Conservation (phyloP, 2,113 vertebrate species). For the Rhombomys opimus region DNA sequence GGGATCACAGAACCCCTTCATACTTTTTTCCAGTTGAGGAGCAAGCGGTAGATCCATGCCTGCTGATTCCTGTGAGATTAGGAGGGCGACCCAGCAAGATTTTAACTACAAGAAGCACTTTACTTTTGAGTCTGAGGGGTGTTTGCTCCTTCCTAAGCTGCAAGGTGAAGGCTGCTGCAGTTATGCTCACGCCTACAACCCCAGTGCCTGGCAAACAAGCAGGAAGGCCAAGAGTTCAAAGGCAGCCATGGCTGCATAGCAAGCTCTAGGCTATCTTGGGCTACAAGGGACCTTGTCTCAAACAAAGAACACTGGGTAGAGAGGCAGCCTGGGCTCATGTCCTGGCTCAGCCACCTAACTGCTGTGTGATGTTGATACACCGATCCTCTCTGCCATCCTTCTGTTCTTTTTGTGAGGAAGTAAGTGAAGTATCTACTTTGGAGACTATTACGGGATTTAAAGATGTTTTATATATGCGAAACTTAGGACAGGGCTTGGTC, state of each 20-base stretch:
- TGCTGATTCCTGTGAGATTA: neutral
- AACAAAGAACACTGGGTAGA: neutral
- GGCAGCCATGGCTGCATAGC: neutral
- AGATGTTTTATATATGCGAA: neutral
- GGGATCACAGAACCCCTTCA: neutral
- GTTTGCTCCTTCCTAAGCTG: neutral
- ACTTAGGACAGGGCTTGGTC: neutral
- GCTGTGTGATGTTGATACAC: neutral
- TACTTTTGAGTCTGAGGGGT: neutral
- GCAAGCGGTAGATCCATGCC: neutral
- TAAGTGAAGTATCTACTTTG: neutral
- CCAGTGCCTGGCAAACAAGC: neutral
- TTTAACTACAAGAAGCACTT: neutral
- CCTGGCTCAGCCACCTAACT: neutral
- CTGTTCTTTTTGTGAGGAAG: neutral
- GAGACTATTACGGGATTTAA: neutral
- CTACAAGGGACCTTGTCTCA: neutral
- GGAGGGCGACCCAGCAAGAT: neutral
- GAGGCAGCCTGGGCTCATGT: neutral
- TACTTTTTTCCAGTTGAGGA: neutral
- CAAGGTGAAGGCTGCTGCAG: neutral
- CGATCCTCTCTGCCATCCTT: neutral
- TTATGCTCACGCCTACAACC: neutral
- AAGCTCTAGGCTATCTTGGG: neutral
- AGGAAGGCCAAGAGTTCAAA: neutral